Evolutionary conservation across 2,113 vertebrate genomes (phyloP), one percentile per base, ranked within the genome.

Genomic region (Scortum barcoo): DNA sequence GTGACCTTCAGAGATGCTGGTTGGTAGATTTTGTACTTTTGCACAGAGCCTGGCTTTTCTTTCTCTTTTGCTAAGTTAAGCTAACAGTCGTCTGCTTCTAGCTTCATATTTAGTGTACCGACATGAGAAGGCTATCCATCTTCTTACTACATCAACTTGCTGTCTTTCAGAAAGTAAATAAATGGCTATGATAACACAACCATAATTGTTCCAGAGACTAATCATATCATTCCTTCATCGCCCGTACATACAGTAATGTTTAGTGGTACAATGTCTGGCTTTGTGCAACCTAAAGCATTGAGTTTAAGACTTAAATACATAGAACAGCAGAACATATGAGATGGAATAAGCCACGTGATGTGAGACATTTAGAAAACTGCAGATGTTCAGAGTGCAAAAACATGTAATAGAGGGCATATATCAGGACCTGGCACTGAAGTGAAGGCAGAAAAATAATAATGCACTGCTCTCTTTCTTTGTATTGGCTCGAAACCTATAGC

Each of bases 391-490:
- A 30, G 58, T 19, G 30, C 13, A 82, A 50, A 42, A 73, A 33
- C 46, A 40, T 8, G 20, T 69, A 63, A 56, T 50, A 56, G 60
- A 76, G 38, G 36, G 11, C 24, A 66, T 54, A 33, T 46, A 73
- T 78, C 68, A 78, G 24, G 62, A 63, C 22, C 26, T 22, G 30
- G 19, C 44, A 73, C 67, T 67, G 19, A 71, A 74, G 28, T 40
- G 40, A 38, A 50, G 20, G 26, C 30, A 24, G 19, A 74, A 53
- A 71, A 61, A 44, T 36, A 76, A 76, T 65, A 77, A 83, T 40
- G 4, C 12, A 26, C 26, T 63, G 14, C 38, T 50, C 54, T 72
- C 46, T 62, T 48, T 53, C 24, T 70, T 30, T 26, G 57, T 42
- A 28, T 42, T 66, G 46, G 26, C 62, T 72, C 26, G 7, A 58